phyloP scores from a whole-genome alignment of 2,888 invertebrate genomes.

The Petrophora chlorosata region DNA sequence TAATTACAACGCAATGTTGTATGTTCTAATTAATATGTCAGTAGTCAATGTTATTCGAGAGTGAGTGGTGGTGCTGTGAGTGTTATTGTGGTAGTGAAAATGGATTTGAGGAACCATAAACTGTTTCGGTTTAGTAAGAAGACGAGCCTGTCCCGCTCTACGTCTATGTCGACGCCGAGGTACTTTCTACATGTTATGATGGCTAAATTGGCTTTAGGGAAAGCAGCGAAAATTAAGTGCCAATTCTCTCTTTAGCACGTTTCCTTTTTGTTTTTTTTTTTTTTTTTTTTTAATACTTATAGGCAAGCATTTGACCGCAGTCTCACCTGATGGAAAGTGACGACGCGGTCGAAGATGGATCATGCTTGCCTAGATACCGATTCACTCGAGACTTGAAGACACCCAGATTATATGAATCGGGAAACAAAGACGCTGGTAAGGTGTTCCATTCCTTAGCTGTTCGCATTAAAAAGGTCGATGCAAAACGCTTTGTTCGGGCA shows the following conservation, averaged over 20 bases:
- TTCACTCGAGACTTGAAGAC: no score
- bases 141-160: conserved; percentile 61
- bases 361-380: no score
- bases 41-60: conserved; percentile 62
- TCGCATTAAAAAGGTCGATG: no score
- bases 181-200: conserved; percentile 35
- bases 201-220: neutral
- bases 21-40: conserved; percentile 73
- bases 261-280: no score
- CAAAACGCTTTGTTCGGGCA: no score
- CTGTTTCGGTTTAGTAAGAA: conserved; percentile 62
- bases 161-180: conserved; percentile 75
- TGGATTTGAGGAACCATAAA: conserved; percentile 72
- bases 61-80: conserved; percentile 70
- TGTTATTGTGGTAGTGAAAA: conserved; percentile 51
- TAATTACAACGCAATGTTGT: conserved; percentile 74
- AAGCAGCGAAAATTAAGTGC: neutral
- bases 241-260: neutral
- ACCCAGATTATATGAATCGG: no score
- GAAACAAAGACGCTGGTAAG: no score
- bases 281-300: no score
- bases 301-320: no score
- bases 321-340: no score
- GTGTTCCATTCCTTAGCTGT: no score
- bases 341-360: no score